Conservation (phyloP, 2,888 invertebrate species). For the Zaprionus obscuricornis region DNA sequence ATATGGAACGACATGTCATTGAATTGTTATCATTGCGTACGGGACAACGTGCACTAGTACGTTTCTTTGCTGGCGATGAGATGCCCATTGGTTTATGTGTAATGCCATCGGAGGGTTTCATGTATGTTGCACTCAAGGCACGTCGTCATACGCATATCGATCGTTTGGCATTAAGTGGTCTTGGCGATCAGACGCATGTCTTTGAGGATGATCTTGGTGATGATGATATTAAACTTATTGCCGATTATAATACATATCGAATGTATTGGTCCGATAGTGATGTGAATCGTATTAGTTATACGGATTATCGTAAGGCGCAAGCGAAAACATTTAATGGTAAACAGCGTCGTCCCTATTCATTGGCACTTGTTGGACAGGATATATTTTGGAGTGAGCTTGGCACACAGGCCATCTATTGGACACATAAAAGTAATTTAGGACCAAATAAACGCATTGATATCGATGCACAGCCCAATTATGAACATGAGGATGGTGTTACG, state of each 20-base stretch:
- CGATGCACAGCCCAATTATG: constrained; percentile 45
- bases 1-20: constrained; percentile 86
- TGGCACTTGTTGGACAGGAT: constrained; percentile 86
- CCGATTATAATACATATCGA: constrained; percentile 84
- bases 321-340: constrained; percentile 84
- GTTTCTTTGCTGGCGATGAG: constrained; percentile 86
- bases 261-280: constrained; percentile 89
- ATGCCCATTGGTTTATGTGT: constrained; percentile 88
- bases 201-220: constrained; percentile 80
- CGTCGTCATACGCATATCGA: constrained; percentile 86
- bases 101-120: constrained; percentile 84
- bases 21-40: constrained; percentile 88
- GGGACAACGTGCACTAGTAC: constrained; percentile 85
- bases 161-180: constrained; percentile 88
- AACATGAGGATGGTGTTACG: background rate
- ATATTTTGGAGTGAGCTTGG: constrained; percentile 88
- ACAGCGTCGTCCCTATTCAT: constrained; percentile 84
- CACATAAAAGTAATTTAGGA: constrained; percentile 84
- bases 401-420: constrained; percentile 86
- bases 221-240: constrained; percentile 81
- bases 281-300: constrained; percentile 87
- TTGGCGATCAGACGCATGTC: constrained; percentile 82
- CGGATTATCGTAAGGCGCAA: constrained; percentile 86
- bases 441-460: constrained; percentile 79
- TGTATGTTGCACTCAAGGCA: constrained; percentile 86